These are phyloP conservation scores for Spinibarbus caldwelli DNA, from an alignment of 2,797 vertebrate genomes.

Conservation along the genomic window DNA sequence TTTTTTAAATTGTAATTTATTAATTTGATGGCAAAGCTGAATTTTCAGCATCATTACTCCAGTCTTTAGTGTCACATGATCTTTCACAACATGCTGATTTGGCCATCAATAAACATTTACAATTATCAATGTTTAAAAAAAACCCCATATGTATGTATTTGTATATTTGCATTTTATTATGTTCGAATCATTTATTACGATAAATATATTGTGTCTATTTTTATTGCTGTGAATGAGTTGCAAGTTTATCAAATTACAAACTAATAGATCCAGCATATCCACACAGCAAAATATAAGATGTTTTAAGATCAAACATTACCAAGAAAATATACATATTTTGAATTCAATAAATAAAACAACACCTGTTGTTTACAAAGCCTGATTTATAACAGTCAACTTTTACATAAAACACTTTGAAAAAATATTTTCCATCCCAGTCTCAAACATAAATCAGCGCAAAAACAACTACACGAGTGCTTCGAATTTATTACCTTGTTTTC, in stretches of 20 bases:
- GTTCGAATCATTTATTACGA: no score
- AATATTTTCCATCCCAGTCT: background rate
- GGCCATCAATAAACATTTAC: no score
- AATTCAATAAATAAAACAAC: no score
- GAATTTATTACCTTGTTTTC: slow-evolving; percentile 16
- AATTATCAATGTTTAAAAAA: no score
- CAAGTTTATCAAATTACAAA: background rate
- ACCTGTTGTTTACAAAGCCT: no score
- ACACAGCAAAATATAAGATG: background rate
- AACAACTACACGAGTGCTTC: background rate
- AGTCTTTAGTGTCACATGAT: no score
- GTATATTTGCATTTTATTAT: no score
- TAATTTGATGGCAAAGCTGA: no score
- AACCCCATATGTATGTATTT: no score
- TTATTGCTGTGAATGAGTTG: background rate
- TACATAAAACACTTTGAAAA: background rate
- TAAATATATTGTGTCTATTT: background rate
- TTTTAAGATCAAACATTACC: background rate
- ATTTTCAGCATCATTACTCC: no score
- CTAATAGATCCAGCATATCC: background rate
- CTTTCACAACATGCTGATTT: no score
- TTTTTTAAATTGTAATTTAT: no score
- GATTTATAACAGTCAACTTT: background rate
- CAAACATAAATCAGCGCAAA: background rate
- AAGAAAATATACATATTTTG: background rate